A percentile compares a stretch with the other conserved stretches of the same genome.
Evolutionary conservation across 2,888 invertebrate species (phyloP).

Genomic region (Parthenolecanium corni): DNA sequence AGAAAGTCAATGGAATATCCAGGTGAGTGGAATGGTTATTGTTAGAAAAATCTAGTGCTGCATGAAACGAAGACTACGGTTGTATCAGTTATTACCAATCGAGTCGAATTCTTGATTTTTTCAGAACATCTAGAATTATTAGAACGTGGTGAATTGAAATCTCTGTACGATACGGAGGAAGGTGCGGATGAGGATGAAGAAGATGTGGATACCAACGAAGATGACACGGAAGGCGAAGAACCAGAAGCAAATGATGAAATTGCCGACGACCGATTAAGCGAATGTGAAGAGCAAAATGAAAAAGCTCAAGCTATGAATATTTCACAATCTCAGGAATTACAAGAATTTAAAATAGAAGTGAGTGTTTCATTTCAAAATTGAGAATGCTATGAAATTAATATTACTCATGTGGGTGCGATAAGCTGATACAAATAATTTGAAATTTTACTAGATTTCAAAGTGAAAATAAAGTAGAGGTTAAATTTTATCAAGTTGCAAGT

Average conservation of each 20-base stretch:
- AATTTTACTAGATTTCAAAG: too few relatives aligned
- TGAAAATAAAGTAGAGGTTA: too few relatives aligned
- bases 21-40: too few relatives aligned
- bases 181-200: constrained; percentile 11
- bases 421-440: too few relatives aligned
- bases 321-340: constrained; percentile 7
- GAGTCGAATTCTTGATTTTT: constrained; percentile 34
- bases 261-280: constrained; percentile 18
- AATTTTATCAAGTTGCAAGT: too few relatives aligned
- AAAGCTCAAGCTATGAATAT: constrained; percentile 18
- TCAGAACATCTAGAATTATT: constrained; percentile 64
- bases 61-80: too few relatives aligned
- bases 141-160: constrained; percentile 76
- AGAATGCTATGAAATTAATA: too few relatives aligned
- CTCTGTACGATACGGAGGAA: constrained; percentile 16
- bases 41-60: too few relatives aligned
- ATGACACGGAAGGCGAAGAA: constrained; percentile 8
- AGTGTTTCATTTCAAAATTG: neutral
- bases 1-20: constrained; percentile 90
- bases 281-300: constrained; percentile 1
- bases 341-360: constrained; percentile 22
- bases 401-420: too few relatives aligned
- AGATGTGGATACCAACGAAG: constrained; percentile 12
- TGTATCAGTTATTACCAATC: too few relatives aligned
- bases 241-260: constrained; percentile 8